phyloP scores from a whole-genome alignment of 2,113 vertebrate species.

The Heloderma charlesbogerti region DNA sequence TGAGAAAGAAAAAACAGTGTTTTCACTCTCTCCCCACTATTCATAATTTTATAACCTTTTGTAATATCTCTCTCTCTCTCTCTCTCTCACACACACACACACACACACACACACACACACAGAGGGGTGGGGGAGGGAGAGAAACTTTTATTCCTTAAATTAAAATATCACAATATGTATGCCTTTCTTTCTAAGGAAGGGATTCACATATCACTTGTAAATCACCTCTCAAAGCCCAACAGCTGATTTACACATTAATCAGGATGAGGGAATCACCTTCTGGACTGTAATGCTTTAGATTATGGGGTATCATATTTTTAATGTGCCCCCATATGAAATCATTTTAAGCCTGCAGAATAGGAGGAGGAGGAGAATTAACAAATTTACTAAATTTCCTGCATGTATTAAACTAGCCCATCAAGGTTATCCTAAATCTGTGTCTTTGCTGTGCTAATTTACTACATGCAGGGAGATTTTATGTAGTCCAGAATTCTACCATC shows the following conservation, averaged over 20 bases:
- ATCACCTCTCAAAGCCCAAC: neutral
- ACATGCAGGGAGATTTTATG: neutral
- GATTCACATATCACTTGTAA: neutral
- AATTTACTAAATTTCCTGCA: neutral
- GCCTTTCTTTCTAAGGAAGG: no score
- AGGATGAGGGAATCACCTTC: neutral
- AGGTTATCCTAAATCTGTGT: neutral
- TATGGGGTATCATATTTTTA: neutral
- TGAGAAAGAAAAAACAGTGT: no score
- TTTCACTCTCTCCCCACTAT: neutral
- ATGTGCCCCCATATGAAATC: neutral
- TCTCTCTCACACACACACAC: no score
- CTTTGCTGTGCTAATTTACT: neutral
- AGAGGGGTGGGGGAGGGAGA: no score
- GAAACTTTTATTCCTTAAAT: no score
- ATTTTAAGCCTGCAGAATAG: neutral
- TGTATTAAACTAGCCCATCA: neutral
- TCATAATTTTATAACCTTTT: no score
- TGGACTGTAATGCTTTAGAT: neutral
- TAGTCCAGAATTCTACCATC: neutral
- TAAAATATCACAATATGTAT: no score
- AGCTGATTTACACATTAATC: neutral
- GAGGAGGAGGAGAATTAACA: no score
- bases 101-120: no score
- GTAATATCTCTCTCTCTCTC: neutral